Base-by-base conservation (phyloP, 1,140 invertebrate species). In the Drosophila pectinifera region DNA sequence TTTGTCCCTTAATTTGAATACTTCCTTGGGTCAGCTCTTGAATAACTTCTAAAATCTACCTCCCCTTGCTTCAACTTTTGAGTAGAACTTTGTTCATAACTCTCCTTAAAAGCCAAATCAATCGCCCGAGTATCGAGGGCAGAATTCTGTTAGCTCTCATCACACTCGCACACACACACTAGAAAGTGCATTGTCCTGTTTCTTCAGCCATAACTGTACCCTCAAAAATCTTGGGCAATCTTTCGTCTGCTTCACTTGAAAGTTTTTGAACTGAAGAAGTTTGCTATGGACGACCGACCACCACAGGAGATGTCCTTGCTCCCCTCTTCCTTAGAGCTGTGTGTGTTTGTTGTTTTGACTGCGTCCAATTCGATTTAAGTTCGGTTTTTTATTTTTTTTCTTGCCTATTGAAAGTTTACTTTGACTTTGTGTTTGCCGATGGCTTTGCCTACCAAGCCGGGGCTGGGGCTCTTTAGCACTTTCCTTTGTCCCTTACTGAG, bases 331-430 rank as follows among this genome's bases (percentile, higher is more conserved):
- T 14, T 5, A 0, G 41, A 28, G 14, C 56, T 43, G 34, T 49
- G 28, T 31, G 26, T 55, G 46, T 58, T 43, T 51, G 39, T 41
- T 76, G 38, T 42, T 59, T 43, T 64, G 49, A 57, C 63, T 54
- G 22, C 34, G 5, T 31, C 31, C 43, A 57, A 79, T 83, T 84
- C 76, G 75, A 83, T 84, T 83, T 79, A 79, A 82, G 79, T 80
- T 80, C 20, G 8, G 39, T 26, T 59, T 36, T 20, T n/a, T 4
- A 5, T 31, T 5, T 11, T 3, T 7, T 8, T 36, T 22, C 22
- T 42, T 73, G 46, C 70, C 68, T 53, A 62, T 61, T 73, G 41
- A 41, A 73, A 61, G 45, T 62, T 62, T 39, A 46, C 68, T 69
- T 69, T 49, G 51, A 68, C 53, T 49, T 39, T 56, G 42, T 63